phyloP scores from a whole-genome alignment of 23 tunicate genomes.

The Trididemnum nubilum region DNA sequence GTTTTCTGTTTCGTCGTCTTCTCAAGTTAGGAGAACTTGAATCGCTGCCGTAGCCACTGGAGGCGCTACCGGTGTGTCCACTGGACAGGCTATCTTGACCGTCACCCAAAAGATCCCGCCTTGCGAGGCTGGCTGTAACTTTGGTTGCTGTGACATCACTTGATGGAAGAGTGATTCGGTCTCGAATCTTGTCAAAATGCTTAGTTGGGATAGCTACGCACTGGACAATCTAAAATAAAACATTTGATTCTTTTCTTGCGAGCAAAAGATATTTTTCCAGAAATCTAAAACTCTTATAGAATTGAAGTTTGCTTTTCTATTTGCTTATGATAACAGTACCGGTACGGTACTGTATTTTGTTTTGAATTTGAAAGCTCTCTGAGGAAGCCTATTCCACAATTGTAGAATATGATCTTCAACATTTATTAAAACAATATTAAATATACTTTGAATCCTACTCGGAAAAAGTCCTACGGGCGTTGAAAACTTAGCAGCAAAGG shows the following conservation, averaged over 20 bases:
- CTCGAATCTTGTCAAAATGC: slow-evolving; percentile 22
- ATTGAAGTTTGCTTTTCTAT: too few relatives aligned
- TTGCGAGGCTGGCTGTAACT: not conserved
- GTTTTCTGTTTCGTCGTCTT: not conserved
- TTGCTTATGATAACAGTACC: too few relatives aligned
- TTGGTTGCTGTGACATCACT: slow-evolving; percentile 12
- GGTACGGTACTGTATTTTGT: too few relatives aligned
- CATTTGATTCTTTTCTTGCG: too few relatives aligned
- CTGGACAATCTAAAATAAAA: slow-evolving; percentile 38
- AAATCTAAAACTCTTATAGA: too few relatives aligned
- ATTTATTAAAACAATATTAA: too few relatives aligned
- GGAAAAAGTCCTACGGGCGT: too few relatives aligned
- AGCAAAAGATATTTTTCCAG: not conserved
- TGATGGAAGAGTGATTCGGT: not conserved
- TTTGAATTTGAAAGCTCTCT: too few relatives aligned
- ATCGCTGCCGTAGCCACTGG: slow-evolving; percentile 55
- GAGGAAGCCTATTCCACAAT: too few relatives aligned
- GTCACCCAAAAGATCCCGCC: not conserved
- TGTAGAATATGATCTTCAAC: too few relatives aligned
- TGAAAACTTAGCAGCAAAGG: too few relatives aligned
- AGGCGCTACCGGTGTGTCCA: slow-evolving; percentile 16
- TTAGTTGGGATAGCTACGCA: slow-evolving; percentile 44
- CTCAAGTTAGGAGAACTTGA: not conserved
- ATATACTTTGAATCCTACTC: too few relatives aligned
- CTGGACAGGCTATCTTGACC: slow-evolving; percentile 20